Base-by-base conservation (phyloP, 2,113 vertebrate species). In the Pterocles orientalis region DNA sequence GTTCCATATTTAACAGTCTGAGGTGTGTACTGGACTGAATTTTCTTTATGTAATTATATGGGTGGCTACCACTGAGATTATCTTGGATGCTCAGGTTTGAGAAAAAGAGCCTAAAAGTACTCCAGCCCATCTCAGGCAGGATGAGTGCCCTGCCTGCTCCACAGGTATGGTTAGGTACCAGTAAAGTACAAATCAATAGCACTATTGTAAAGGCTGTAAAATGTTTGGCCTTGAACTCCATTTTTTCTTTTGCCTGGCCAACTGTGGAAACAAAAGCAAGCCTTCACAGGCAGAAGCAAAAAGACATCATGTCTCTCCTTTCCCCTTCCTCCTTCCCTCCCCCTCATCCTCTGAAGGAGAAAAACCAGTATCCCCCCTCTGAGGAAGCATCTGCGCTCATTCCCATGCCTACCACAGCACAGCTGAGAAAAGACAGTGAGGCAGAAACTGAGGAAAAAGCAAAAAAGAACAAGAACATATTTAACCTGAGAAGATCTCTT, bases 181-280 rank as follows among this genome's bases (percentile, higher is more conserved):
- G 14, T 39, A 62, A 94, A 85, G 53, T 26, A 82, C 34, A 80
- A 69, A 86, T 76, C 71, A 94, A 86, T 26, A 77, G 45, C 33
- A 69, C 18, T 10, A 6, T 57, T 88, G 92, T 76, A 82, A 93
- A 90, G 34, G 23, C 75, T 90, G 48, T 43, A 31, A 64, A 36
- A 72, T 61, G 24, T 53, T 76, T 68, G 70, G 29, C 62, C 71
- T 82, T 82, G 50, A 80, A 69, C 21, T 72, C 36, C 26, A 6
- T 70, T 60, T 62, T 39, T 82, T 23, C 28, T 68, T 34, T 86
- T 8, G 5, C 21, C 66, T 54, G 31, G 11, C 6, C 26, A 76
- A 61, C 82, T 12, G 29, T 34, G 36, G 39, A 70, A 92, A 93
- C 48, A 91, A 93, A 87, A 90, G 34, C 26, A 91, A 92, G 23